Evolutionary conservation across 2,888 invertebrate genomes (phyloP).

Genomic region (Galeopsomyia nigrocyanea): DNA sequence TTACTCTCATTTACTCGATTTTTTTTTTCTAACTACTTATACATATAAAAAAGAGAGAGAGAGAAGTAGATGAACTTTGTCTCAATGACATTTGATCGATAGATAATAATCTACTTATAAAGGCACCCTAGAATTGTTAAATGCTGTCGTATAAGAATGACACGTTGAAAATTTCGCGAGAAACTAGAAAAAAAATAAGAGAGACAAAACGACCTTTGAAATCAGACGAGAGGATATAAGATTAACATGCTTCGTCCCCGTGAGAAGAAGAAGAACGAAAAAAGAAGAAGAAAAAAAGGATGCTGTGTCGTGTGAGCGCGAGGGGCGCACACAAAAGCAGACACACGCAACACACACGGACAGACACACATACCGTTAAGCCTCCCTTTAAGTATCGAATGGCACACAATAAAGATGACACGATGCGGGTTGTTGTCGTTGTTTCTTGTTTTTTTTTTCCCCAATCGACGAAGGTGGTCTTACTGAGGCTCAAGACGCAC

Average conservation of each 20-base stretch:
- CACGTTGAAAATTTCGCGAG: slow-evolving; percentile 1
- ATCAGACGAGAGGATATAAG: background rate
- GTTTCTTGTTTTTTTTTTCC: no score
- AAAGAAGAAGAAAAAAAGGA: slow-evolving; percentile 22
- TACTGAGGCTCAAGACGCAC: slow-evolving; percentile 79
- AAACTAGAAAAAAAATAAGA: background rate
- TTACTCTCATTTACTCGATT: slow-evolving; percentile 32
- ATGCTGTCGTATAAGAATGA: background rate
- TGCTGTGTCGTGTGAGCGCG: background rate
- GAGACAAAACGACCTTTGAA: background rate
- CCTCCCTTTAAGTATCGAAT: slow-evolving; percentile 45
- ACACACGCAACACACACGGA: no score
- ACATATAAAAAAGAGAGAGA: background rate
- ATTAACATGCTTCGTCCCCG: no score
- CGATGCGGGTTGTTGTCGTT: slow-evolving; percentile 8
- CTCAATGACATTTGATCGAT: slow-evolving; percentile 6
- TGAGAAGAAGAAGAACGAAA: slow-evolving; percentile 37
- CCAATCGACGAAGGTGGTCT: slow-evolving; percentile 25
- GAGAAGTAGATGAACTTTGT: background rate
- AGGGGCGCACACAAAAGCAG: background rate
- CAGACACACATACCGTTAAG: background rate
- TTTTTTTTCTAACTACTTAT: slow-evolving; percentile 30
- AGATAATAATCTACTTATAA: slow-evolving; percentile 5
- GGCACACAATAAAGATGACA: slow-evolving; percentile 42
- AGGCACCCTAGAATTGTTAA: slow-evolving; percentile 34